Percentiles rank a stretch among this genome's conserved stretches.
These are phyloP conservation scores for Probaryconus sp. DNA, from an alignment of 1,140 invertebrate genomes.

Conservation along the genomic window DNA sequence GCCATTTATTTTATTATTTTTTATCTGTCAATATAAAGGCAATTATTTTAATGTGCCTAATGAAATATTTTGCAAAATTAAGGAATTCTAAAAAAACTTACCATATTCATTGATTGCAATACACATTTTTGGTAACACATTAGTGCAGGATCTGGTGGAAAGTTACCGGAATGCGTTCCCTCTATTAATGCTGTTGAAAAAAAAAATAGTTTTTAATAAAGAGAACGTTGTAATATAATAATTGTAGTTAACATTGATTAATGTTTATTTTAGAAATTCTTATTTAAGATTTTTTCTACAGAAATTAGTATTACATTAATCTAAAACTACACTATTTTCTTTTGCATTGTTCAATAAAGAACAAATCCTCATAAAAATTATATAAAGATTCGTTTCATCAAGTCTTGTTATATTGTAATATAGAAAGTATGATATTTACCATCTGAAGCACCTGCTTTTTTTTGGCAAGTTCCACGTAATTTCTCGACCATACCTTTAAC, in stretches of 20 bases:
- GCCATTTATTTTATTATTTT: constrained; percentile 10
- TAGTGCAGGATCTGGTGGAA: constrained; percentile 12
- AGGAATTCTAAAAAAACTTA: not conserved
- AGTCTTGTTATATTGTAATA: too few relatives aligned
- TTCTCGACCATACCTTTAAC: constrained; percentile 1
- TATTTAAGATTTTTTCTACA: too few relatives aligned
- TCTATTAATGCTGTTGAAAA: constrained; percentile 6
- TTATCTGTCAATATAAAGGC: constrained; percentile 5
- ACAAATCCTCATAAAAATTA: not conserved
- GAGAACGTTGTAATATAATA: not conserved
- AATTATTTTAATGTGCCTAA: not conserved
- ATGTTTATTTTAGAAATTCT: too few relatives aligned
- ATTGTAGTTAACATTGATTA: too few relatives aligned
- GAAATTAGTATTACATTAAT: too few relatives aligned
- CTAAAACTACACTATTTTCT: too few relatives aligned
- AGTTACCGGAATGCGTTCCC: constrained; percentile 12
- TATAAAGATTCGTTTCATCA: not conserved
- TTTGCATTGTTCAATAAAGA: too few relatives aligned
- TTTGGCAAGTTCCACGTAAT: constrained; percentile 3
- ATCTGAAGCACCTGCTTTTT: constrained; percentile 18
- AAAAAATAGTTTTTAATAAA: not conserved
- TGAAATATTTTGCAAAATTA: not conserved
- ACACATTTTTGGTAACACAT: constrained; percentile 27
- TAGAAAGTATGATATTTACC: too few relatives aligned
- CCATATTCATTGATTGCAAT: constrained; percentile 19